These are phyloP conservation scores for Halichoerus grypus DNA, from an alignment of 2,113 vertebrate species.

Conservation along the genomic window DNA sequence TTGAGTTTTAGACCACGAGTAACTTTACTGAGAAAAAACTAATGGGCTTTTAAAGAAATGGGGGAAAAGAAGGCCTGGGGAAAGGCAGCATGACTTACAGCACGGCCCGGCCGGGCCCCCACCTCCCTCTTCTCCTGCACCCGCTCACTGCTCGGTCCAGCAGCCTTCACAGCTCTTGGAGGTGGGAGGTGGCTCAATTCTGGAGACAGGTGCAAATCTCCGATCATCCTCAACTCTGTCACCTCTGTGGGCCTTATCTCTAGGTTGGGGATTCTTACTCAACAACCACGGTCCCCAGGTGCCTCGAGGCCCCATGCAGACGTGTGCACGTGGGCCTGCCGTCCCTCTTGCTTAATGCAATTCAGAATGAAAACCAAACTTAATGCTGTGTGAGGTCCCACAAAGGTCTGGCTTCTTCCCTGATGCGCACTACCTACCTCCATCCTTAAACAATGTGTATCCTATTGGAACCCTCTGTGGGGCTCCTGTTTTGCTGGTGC, in stretches of 20 bases:
- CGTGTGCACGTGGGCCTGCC: too few relatives aligned
- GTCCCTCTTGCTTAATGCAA: not conserved
- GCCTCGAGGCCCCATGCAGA: not conserved
- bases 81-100: too few relatives aligned
- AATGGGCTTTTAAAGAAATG: not conserved
- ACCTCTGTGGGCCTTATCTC: not conserved
- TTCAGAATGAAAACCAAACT: not conserved
- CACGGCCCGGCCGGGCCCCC: not conserved
- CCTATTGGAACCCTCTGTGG: not conserved
- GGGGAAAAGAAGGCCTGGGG: not conserved
- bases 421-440: not conserved
- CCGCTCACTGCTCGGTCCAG: not conserved
- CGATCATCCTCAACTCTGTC: too few relatives aligned
- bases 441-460: not conserved
- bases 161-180: not conserved
- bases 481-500: not conserved
- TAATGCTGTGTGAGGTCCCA: too few relatives aligned
- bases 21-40: not conserved
- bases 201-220: not conserved
- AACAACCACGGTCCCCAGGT: accelerated
- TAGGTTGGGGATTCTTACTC: not conserved
- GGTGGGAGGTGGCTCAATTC: not conserved
- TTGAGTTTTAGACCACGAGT: not conserved
- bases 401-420: not conserved
- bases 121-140: not conserved